Evolutionary conservation across 1,140 invertebrate species (phyloP).

Genomic region (Palaemon carinicauda): DNA sequence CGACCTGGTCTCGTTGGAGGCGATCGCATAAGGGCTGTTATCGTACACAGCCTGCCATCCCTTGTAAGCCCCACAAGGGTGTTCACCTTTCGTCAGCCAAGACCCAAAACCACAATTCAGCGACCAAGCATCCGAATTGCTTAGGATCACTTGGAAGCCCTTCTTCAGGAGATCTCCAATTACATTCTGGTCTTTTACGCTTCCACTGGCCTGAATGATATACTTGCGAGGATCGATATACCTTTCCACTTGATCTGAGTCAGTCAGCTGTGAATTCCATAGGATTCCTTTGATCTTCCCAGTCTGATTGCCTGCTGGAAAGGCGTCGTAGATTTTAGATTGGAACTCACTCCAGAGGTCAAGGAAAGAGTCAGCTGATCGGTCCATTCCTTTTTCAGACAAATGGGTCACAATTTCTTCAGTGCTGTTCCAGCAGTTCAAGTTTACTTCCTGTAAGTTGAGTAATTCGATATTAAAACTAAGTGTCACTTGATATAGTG

Average conservation of each 20-base stretch:
- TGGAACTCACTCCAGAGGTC: conserved; percentile 24
- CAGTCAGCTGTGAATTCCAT: conserved; percentile 50
- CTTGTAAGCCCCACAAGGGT: conserved; percentile 82
- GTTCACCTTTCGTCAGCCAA: conserved; percentile 71
- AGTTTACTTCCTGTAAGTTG: conserved; percentile 3
- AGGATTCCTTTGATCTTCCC: conserved; percentile 39
- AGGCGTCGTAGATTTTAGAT: not conserved
- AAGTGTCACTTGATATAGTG: conserved; percentile 41
- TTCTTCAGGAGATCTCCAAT: conserved; percentile 75
- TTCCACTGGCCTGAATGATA: conserved; percentile 52
- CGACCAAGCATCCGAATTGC: conserved; percentile 85
- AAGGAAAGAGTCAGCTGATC: conserved; percentile 64
- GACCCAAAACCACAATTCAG: conserved; percentile 78
- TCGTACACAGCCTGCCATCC: conserved; percentile 87
- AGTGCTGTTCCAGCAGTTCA: conserved; percentile 79
- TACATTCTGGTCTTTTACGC: conserved; percentile 67
- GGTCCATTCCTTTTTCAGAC: conserved; percentile 70
- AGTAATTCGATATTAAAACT: not conserved
- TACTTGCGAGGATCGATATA: conserved; percentile 41
- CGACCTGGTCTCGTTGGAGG: not conserved
- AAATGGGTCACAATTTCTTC: conserved; percentile 76
- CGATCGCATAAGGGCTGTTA: conserved; percentile 74
- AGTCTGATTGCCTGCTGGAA: not conserved
- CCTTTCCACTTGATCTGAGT: not conserved
- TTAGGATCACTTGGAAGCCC: conserved; percentile 79